Evolutionary conservation across 2,888 invertebrate species (phyloP).

Genomic region (Thymelicus lineola): DNA sequence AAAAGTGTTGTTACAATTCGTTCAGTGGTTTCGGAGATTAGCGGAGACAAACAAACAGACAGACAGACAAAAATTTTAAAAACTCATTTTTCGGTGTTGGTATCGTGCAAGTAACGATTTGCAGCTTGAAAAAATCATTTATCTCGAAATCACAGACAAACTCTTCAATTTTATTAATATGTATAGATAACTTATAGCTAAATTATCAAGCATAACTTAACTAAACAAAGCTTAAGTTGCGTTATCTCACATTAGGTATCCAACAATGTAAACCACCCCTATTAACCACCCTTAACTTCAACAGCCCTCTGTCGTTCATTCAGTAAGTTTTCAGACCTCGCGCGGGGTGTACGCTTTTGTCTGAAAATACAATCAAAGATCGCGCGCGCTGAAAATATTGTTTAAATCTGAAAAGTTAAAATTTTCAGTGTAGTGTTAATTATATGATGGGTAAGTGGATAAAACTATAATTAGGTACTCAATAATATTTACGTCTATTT

Average conservation of each 20-base stretch:
- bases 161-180: too few relatives aligned
- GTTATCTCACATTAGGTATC: not conserved
- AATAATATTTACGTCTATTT: too few relatives aligned
- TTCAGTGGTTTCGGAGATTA: too few relatives aligned
- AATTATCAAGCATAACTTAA: not conserved
- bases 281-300: constrained; percentile 26
- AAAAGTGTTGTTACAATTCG: too few relatives aligned
- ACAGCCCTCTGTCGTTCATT: constrained; percentile 34
- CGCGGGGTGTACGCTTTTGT: constrained; percentile 41
- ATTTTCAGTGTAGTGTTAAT: not conserved
- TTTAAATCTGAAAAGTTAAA: not conserved
- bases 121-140: too few relatives aligned
- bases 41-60: too few relatives aligned
- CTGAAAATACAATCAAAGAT: constrained; percentile 11
- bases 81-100: too few relatives aligned
- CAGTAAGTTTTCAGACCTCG: constrained; percentile 47
- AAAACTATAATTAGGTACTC: not conserved
- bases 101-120: too few relatives aligned
- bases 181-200: too few relatives aligned
- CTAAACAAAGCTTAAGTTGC: not conserved
- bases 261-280: constrained; percentile 14
- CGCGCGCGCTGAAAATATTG: constrained; percentile 8
- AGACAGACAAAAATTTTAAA: too few relatives aligned
- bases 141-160: too few relatives aligned
- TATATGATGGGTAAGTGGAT: constrained; percentile 21